phyloP scores from a whole-genome alignment of 2,888 invertebrate species.

The Creontiades dilutus region DNA sequence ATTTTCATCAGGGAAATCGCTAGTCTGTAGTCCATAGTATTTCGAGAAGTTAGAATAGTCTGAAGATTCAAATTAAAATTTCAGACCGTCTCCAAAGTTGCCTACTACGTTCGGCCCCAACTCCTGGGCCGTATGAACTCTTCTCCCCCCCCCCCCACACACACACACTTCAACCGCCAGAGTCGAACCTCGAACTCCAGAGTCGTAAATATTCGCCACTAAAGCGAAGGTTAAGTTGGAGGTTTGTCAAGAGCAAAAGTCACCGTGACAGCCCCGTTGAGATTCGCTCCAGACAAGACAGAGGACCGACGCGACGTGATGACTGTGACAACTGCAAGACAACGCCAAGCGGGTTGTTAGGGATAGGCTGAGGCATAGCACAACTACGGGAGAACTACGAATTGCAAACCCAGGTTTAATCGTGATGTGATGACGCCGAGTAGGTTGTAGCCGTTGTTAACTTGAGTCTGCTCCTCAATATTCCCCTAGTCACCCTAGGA shows the following conservation, averaged over 20 bases:
- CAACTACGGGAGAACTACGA: background rate
- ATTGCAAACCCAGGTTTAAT: background rate
- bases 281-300: background rate
- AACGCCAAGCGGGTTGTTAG: background rate
- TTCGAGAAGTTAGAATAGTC: too few relatives aligned
- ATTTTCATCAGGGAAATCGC: too few relatives aligned
- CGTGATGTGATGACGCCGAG: conserved; percentile 6
- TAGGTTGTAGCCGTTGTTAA: conserved; percentile 46
- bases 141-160: too few relatives aligned
- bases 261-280: conserved; percentile 4
- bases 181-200: background rate
- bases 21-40: too few relatives aligned
- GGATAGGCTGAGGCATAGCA: background rate
- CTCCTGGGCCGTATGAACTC: too few relatives aligned
- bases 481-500: background rate
- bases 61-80: too few relatives aligned
- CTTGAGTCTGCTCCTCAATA: background rate
- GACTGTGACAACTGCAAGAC: conserved; percentile 1
- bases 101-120: too few relatives aligned
- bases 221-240: background rate
- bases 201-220: background rate
- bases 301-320: conserved; percentile 2
- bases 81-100: too few relatives aligned
- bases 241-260: conserved; percentile 30
- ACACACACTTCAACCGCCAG: too few relatives aligned